Evolutionary conservation across 2,888 invertebrate species (phyloP).

Genomic region (Andrena marginata): DNA sequence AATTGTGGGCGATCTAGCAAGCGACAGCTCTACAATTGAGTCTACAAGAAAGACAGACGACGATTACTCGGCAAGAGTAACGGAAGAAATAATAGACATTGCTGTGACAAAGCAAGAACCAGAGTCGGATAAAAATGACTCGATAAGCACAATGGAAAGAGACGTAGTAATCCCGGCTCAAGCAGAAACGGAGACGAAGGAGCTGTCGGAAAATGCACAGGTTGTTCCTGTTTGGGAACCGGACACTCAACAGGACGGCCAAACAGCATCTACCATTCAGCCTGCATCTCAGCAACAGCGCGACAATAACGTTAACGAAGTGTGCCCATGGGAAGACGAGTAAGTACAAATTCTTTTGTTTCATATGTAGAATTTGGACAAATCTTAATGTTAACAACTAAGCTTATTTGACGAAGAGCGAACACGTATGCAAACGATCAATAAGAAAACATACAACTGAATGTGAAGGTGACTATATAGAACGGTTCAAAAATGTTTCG

Average conservation of each 20-base stretch:
- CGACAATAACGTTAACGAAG: conserved; percentile 90
- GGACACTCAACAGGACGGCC: conserved; percentile 80
- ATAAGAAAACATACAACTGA: too few relatives aligned
- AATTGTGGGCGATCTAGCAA: conserved; percentile 87
- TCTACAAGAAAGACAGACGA: conserved; percentile 80
- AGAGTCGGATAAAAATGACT: conserved; percentile 41
- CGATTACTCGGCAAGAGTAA: conserved; percentile 43
- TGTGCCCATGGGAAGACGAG: conserved; percentile 98
- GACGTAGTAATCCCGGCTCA: conserved; percentile 24
- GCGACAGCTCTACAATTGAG: conserved; percentile 80
- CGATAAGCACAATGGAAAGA: conserved; percentile 27
- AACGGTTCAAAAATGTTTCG: too few relatives aligned
- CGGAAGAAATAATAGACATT: conserved; percentile 32
- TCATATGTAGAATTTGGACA: neutral
- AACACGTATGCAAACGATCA: too few relatives aligned
- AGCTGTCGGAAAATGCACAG: conserved; percentile 88
- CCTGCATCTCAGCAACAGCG: conserved; percentile 80
- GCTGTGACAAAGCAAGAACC: conserved; percentile 34
- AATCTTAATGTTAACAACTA: too few relatives aligned
- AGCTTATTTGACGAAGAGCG: too few relatives aligned
- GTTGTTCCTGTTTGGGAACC: conserved; percentile 83
- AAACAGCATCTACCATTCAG: conserved; percentile 65
- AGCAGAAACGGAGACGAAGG: conserved; percentile 86
- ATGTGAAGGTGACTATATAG: too few relatives aligned
- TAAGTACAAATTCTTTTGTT: conserved; percentile 87